Conservation (phyloP, 2,797 vertebrate species). For the Thripadectes ignobilis region DNA sequence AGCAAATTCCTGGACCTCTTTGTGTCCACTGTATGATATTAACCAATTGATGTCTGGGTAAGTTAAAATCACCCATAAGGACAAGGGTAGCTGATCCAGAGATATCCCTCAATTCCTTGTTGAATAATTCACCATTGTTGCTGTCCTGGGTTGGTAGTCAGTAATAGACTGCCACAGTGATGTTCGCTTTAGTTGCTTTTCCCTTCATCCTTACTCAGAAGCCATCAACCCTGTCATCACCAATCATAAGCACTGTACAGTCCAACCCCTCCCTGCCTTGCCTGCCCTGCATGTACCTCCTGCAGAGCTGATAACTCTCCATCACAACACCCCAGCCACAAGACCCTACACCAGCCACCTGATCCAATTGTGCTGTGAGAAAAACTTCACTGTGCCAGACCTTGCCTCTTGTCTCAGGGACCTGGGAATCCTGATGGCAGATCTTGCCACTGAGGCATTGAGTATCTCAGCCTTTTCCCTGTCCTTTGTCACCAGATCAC, state of each 20-base stretch:
- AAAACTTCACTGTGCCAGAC: not conserved
- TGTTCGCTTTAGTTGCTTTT: not conserved
- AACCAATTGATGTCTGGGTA: not conserved
- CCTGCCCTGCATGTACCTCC: not conserved
- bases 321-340: not conserved
- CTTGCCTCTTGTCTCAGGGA: not conserved
- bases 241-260: not conserved
- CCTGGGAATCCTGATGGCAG: not conserved
- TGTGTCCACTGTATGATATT: not conserved
- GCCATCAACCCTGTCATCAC: not conserved
- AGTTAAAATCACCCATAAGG: not conserved
- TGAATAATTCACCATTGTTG: not conserved
- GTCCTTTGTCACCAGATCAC: not conserved
- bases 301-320: not conserved
- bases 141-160: not conserved
- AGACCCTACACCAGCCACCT: not conserved
- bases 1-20: not conserved
- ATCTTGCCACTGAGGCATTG: not conserved
- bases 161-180: not conserved
- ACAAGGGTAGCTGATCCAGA: not conserved
- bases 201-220: not conserved
- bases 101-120: not conserved
- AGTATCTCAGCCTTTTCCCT: not conserved
- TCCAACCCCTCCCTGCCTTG: not conserved
- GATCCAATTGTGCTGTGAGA: not conserved